Evolutionary conservation across 2,888 invertebrate species (phyloP).

Genomic region (Heteromurus nitidus): DNA sequence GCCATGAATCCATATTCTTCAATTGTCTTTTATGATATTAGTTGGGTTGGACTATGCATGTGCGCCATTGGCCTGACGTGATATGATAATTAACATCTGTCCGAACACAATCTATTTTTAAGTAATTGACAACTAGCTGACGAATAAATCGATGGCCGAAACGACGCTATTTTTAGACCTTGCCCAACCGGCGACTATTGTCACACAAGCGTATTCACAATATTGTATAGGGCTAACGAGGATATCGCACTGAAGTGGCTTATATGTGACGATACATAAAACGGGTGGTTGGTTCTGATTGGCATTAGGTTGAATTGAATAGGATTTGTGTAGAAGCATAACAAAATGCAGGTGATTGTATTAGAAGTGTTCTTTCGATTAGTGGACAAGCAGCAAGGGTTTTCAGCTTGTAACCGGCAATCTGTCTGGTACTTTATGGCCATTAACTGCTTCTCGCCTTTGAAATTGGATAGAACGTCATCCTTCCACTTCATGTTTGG

Average conservation of each 20-base stretch:
- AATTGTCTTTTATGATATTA: background rate
- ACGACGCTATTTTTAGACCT: too few species aligned
- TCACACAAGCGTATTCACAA: background rate
- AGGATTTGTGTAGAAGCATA: too few species aligned
- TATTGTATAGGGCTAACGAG: background rate
- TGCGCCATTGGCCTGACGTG: slow-evolving; percentile 4
- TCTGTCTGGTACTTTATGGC: too few species aligned
- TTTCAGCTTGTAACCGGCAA: too few species aligned
- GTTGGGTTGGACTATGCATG: background rate
- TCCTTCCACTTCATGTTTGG: too few species aligned
- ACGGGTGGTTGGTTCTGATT: too few species aligned
- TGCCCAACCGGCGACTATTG: background rate
- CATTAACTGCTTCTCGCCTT: too few species aligned
- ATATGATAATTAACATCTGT: slow-evolving; percentile 38
- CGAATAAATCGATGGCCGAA: background rate
- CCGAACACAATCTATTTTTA: background rate
- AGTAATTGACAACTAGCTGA: background rate
- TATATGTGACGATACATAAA: background rate
- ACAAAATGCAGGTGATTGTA: too few species aligned
- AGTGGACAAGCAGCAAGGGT: too few species aligned
- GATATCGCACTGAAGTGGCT: background rate
- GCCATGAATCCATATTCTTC: background rate
- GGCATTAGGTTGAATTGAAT: too few species aligned
- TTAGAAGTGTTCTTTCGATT: too few species aligned
- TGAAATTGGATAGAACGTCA: too few species aligned